Percentiles rank a stretch among this genome's conserved stretches.
These are phyloP conservation scores for Chironomus tentans DNA, from an alignment of 2,888 invertebrate genomes.

Conservation along the genomic window DNA sequence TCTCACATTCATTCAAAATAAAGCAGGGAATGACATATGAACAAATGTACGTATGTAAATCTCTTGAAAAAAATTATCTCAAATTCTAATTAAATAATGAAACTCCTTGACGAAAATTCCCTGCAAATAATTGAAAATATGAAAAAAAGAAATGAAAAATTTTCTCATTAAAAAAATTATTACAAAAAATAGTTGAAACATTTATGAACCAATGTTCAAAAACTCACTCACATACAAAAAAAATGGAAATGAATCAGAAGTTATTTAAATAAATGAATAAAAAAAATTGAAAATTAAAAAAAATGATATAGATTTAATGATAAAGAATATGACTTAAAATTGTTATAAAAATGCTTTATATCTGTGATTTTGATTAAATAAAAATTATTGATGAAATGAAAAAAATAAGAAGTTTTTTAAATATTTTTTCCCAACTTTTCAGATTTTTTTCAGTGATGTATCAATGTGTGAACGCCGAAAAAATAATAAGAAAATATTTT, in stretches of 20 bases:
- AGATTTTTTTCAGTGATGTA: too few species aligned
- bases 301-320: not conserved
- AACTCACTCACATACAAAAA: not conserved
- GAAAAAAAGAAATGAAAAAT: too few species aligned
- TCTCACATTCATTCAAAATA: not conserved
- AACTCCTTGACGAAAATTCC: not conserved
- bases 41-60: not conserved
- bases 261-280: conserved; percentile 1
- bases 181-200: not conserved
- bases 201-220: conserved; percentile 18
- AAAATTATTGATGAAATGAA: conserved; percentile 24
- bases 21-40: not conserved
- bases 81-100: not conserved
- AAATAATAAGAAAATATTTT: too few species aligned
- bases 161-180: not conserved
- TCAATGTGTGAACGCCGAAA: too few species aligned
- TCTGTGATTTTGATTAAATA: conserved; percentile 24
- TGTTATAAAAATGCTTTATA: conserved; percentile 24
- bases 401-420: not conserved
- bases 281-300: not conserved
- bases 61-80: not conserved
- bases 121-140: not conserved
- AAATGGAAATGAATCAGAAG: too few species aligned
- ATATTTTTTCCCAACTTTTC: not conserved
- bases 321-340: conserved; percentile 16